A percentile compares a stretch with the other conserved stretches of the same genome.
Conservation (phyloP, 2,888 invertebrate genomes). For the Mystacides longicornis region DNA sequence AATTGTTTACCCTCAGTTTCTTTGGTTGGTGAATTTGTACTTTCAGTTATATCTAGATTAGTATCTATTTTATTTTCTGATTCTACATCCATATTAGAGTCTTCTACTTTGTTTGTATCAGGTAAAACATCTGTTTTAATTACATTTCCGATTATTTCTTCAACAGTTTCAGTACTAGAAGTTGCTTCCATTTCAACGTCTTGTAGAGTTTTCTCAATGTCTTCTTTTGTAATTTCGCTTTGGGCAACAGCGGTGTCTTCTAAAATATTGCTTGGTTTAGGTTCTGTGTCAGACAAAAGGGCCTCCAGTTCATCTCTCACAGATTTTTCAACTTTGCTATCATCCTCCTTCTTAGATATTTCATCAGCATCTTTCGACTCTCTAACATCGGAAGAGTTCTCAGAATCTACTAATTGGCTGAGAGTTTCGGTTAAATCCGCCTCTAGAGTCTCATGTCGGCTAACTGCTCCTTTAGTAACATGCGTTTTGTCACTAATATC, state of each 20-base stretch:
- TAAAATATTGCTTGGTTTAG: too few species aligned
- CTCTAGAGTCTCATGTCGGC: neutral
- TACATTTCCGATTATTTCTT: neutral
- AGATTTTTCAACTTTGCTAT: neutral
- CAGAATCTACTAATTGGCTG: neutral
- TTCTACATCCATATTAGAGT: neutral
- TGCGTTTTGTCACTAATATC: neutral
- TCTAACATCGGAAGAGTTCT: neutral
- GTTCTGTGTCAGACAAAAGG: neutral
- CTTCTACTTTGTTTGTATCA: neutral
- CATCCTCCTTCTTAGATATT: neutral
- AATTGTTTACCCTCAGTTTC: neutral
- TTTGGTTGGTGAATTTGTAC: neutral
- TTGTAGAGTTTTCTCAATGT: conserved; percentile 1
- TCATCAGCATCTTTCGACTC: neutral
- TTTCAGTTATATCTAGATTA: neutral
- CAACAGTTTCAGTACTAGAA: neutral
- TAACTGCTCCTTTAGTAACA: neutral
- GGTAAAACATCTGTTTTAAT: too few species aligned
- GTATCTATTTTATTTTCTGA: neutral
- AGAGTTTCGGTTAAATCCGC: neutral
- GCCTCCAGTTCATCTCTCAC: neutral
- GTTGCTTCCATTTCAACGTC: neutral
- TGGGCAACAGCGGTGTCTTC: neutral
- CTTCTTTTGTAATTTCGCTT: neutral